Percentiles rank a stretch among this genome's conserved stretches.
Evolutionary conservation across 2,113 vertebrate species (phyloP).

Genomic region (Cyphomyrus plagiostoma): DNA sequence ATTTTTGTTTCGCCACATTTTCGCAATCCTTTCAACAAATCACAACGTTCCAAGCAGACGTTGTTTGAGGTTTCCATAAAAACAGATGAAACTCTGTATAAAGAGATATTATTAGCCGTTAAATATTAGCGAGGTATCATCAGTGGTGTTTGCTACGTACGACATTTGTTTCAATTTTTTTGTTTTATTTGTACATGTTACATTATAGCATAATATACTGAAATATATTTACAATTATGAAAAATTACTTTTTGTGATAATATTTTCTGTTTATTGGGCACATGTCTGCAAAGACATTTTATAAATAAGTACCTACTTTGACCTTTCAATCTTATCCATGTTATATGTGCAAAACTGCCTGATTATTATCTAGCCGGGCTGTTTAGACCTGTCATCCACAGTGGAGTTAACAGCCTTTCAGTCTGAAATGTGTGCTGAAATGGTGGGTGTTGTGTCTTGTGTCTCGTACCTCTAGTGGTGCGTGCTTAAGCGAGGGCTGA

Average conservation of each 20-base stretch:
- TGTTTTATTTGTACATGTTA: not conserved
- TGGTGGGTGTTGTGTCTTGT: not conserved
- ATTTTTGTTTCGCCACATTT: not conserved
- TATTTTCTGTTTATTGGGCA: not conserved
- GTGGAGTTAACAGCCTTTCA: not conserved
- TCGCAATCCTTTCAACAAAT: not conserved
- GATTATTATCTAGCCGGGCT: not conserved
- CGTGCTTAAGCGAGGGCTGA: not conserved
- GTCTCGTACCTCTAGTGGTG: not conserved
- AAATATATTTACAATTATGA: not conserved
- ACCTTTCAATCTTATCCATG: not conserved
- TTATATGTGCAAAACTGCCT: not conserved
- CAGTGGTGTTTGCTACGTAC: not conserved
- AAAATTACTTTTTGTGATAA: not conserved
- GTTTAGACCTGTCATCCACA: not conserved
- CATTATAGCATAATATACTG: not conserved
- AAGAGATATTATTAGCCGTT: not conserved
- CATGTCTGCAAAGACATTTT: not conserved
- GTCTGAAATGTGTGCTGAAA: not conserved
- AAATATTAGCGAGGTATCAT: not conserved
- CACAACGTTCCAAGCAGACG: not conserved
- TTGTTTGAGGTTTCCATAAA: not conserved
- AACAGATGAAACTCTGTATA: not conserved
- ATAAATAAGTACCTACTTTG: not conserved
- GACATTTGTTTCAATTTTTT: not conserved